Evolutionary conservation across 2,888 invertebrate genomes (phyloP).

Genomic region (Aleiodes alternator): DNA sequence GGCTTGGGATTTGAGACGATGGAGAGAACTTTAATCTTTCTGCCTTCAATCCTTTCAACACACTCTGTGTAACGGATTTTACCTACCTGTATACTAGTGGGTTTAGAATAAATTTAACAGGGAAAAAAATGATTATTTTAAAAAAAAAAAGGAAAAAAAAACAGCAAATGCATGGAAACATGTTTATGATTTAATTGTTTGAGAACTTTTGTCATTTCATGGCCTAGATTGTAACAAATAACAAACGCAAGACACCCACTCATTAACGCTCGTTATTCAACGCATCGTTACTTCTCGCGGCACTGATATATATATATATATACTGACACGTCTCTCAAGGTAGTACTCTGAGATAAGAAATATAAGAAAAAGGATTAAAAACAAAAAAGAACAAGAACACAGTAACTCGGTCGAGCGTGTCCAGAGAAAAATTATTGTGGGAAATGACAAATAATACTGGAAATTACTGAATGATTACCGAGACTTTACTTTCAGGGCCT

Average conservation of each 20-base stretch:
- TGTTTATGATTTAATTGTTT: conserved; percentile 32
- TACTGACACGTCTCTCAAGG: conserved; percentile 22
- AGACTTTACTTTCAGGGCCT: too few species aligned
- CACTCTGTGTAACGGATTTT: conserved; percentile 15
- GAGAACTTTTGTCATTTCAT: conserved; percentile 37
- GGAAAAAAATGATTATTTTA: not conserved
- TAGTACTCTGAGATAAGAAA: conserved; percentile 10
- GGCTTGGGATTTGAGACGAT: conserved; percentile 37
- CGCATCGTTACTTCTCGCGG: conserved; percentile 64
- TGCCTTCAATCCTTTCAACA: conserved; percentile 3
- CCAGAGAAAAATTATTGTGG: conserved; percentile 35
- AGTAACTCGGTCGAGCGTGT: conserved; percentile 34
- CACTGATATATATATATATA: conserved; percentile 45
- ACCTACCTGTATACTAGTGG: not conserved
- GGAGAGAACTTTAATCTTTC: not conserved
- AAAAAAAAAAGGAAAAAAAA: conserved; percentile 3
- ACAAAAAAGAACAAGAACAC: conserved; percentile 37
- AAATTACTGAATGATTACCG: not conserved
- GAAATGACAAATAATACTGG: conserved; percentile 24
- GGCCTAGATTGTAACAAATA: conserved; percentile 38
- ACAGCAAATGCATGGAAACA: not conserved
- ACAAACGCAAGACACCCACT: conserved; percentile 64
- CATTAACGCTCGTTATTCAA: conserved; percentile 69
- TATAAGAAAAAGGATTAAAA: conserved; percentile 28
- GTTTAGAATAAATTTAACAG: conserved; percentile 11